Base-by-base conservation (phyloP, 2,888 invertebrate genomes). In the Choreutis nemorana region DNA sequence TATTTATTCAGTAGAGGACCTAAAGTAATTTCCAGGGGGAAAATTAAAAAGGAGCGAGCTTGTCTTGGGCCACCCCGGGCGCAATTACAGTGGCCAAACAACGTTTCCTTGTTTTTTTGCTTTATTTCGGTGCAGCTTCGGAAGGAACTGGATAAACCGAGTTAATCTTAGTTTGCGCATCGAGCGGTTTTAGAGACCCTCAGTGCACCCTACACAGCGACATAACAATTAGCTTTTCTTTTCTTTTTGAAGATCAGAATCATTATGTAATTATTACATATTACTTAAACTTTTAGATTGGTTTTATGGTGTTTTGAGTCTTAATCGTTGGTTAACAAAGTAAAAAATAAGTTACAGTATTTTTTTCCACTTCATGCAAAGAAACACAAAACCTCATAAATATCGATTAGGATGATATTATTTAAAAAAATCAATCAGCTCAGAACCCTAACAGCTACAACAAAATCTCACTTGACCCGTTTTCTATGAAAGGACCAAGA, bases 21-120 rank as follows among this genome's bases (percentile, higher is more conserved):
- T 59, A 55, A 55, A 61, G 63, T 61, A 65, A 72, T 70, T 64
- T 63, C 51, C 56, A 62, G 57, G 50, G 48, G 50, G 54, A 64
- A 63, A 66, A 68, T 70, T 70, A 65, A 70, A 70, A 70, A 63
- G 55, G 54, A 65, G 61, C 56, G 56, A 62, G 60, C 57, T 67
- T 68, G 65, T 64, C 63, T 63, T 53, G 50, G 56, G 50, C 42
- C 46, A 48, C 54, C 53, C 58, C 58, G 51, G 41, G 41, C 50
- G 56, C 57, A 61, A 64, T 67, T 65, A 65, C 57, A 51, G 46
- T 34, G 44, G 48, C 55, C 55, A 55, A 60, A 55, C 51, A 56
- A 50, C 50, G 53, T 57, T 37, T 28, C n/a, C n/a, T n/a, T 40
- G 39, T 40, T 37, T 44, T 42, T 45, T 37, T 30, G 29, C 27